Conservation (phyloP, 2,113 vertebrate species). For the Calidris pugnax region DNA sequence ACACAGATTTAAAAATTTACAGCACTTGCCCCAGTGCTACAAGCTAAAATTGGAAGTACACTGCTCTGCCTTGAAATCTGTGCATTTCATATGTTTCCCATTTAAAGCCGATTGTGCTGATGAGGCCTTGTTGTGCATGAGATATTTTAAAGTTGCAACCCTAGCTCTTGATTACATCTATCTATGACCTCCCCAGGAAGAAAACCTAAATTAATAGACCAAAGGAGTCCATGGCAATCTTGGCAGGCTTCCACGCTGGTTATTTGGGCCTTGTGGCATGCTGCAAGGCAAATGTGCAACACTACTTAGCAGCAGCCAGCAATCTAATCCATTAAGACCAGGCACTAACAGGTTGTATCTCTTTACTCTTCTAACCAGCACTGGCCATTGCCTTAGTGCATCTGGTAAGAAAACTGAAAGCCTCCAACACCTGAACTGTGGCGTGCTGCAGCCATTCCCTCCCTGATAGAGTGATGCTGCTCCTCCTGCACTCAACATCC, state of each 20-base stretch:
- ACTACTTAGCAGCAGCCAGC: neutral
- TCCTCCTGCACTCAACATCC: neutral
- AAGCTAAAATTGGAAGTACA: constrained; percentile 40
- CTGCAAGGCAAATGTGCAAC: neutral
- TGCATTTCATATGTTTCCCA: neutral
- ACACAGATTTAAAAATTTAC: constrained; percentile 22
- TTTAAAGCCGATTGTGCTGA: neutral
- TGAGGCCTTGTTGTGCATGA: neutral
- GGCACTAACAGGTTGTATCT: neutral
- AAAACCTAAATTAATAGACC: neutral
- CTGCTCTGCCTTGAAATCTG: constrained; percentile 32
- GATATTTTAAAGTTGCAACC: neutral
- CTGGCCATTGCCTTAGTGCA: accelerated
- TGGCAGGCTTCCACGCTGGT: neutral
- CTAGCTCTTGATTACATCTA: neutral
- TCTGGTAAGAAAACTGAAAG: neutral
- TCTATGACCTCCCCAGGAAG: neutral
- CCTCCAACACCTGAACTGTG: neutral
- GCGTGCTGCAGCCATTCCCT: neutral
- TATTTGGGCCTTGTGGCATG: neutral
- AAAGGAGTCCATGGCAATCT: neutral
- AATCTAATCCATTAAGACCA: neutral
- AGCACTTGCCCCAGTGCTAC: constrained; percentile 12
- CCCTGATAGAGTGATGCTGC: neutral
- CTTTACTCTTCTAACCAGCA: neutral